These are phyloP conservation scores for Bombus impatiens DNA, from an alignment of 1,140 invertebrate species.

Conservation along the genomic window DNA sequence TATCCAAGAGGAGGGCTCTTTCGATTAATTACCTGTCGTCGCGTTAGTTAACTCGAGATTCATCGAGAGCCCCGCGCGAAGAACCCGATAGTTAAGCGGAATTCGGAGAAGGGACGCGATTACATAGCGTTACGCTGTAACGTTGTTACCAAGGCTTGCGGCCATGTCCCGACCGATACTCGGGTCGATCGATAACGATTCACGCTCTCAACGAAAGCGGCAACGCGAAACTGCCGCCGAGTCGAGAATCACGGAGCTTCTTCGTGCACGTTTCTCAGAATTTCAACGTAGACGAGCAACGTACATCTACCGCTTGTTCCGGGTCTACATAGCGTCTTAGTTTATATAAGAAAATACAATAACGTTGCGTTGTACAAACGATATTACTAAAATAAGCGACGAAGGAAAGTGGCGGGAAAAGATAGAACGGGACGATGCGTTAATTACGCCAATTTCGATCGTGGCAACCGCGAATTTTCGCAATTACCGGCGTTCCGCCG, in stretches of 20 bases:
- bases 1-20: conserved; percentile 73
- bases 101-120: conserved; percentile 65
- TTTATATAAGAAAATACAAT: not conserved
- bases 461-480: conserved; percentile 58
- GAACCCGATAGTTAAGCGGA: conserved; percentile 68
- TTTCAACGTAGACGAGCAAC: not conserved
- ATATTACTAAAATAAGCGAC: not conserved
- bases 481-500: conserved; percentile 57
- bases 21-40: conserved; percentile 80
- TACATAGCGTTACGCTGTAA: conserved; percentile 48
- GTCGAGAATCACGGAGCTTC: not conserved
- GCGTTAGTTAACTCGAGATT: conserved; percentile 81
- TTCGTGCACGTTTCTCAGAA: not conserved
- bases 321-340: not conserved
- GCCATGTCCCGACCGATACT: not conserved
- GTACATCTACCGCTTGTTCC: too few species aligned
- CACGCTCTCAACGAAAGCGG: not conserved
- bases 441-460: conserved; percentile 68
- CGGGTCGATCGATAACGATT: conserved; percentile 35
- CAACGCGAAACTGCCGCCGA: not conserved
- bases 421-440: conserved; percentile 9
- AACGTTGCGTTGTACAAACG: not conserved
- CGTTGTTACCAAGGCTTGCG: conserved; percentile 24
- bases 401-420: not conserved
- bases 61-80: conserved; percentile 68